A percentile compares a stretch with the other conserved stretches of the same genome.
Conservation (phyloP, 2,113 vertebrate species). For the Pomatorhinus ruficollis region DNA sequence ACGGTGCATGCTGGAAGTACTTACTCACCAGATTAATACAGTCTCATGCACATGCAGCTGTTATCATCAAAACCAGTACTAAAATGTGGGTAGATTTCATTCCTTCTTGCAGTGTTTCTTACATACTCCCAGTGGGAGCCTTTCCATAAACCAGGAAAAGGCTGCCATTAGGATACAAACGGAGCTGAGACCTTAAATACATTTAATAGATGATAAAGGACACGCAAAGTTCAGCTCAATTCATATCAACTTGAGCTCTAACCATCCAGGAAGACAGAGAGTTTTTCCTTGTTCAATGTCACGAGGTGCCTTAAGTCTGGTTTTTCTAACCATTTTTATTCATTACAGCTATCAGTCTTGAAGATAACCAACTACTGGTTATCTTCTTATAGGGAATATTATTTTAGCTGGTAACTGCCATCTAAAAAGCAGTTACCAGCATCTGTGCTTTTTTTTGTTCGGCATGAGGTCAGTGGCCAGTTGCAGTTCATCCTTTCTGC, state of each 20-base stretch:
- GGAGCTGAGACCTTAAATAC: neutral
- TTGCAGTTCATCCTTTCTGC: neutral
- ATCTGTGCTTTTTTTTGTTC: neutral
- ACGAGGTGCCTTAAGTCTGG: neutral
- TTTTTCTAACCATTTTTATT: neutral
- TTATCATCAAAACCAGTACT: neutral
- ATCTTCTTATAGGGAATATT: neutral
- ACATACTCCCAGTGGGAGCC: neutral
- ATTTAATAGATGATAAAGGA: neutral
- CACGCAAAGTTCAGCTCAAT: neutral
- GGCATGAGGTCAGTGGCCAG: neutral
- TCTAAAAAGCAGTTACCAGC: neutral
- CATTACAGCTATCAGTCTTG: neutral
- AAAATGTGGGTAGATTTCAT: neutral
- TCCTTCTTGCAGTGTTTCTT: neutral
- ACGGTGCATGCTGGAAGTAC: neutral
- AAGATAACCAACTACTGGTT: neutral
- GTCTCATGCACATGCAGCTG: neutral
- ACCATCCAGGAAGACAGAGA: neutral
- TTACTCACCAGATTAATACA: neutral
- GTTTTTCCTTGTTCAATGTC: neutral
- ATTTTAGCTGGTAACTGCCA: neutral
- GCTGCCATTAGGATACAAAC: neutral
- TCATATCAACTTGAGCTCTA: neutral
- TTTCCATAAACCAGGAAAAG: neutral